These are phyloP conservation scores for Oryctes rhinoceros DNA, from an alignment of 1,140 invertebrate species.

Conservation along the genomic window DNA sequence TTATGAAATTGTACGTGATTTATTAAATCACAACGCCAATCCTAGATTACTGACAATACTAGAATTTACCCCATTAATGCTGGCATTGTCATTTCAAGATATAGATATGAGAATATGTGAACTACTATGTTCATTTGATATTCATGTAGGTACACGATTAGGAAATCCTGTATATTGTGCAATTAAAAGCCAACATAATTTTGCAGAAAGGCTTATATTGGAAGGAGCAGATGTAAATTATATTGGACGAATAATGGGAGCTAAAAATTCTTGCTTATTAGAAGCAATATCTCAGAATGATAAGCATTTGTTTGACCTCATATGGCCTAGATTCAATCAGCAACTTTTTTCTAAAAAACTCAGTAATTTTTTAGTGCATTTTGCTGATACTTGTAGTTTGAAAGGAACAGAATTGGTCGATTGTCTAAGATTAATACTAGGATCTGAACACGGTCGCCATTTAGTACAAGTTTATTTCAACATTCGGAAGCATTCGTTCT, in stretches of 20 bases:
- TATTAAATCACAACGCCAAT: background rate
- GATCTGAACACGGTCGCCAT: background rate
- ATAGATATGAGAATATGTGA: constrained; percentile 11
- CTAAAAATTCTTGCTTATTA: background rate
- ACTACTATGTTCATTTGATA: constrained; percentile 1
- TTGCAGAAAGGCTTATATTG: background rate
- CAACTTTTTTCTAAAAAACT: background rate
- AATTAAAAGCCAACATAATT: background rate
- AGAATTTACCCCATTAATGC: background rate
- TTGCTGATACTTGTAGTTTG: background rate
- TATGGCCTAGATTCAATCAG: constrained; percentile 2
- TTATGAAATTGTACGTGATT: background rate
- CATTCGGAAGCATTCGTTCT: background rate
- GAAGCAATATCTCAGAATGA: background rate
- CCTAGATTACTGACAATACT: background rate
- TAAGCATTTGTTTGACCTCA: background rate
- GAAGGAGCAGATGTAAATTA: background rate
- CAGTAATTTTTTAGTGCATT: background rate
- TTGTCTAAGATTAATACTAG: background rate
- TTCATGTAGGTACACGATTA: background rate
- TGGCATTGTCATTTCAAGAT: background rate
- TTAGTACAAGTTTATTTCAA: background rate
- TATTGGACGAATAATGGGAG: background rate
- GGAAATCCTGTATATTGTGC: background rate
- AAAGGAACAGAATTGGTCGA: constrained; percentile 11